These are phyloP conservation scores for Lasioglossum albipes DNA, from an alignment of 1,140 invertebrate species.

Conservation along the genomic window DNA sequence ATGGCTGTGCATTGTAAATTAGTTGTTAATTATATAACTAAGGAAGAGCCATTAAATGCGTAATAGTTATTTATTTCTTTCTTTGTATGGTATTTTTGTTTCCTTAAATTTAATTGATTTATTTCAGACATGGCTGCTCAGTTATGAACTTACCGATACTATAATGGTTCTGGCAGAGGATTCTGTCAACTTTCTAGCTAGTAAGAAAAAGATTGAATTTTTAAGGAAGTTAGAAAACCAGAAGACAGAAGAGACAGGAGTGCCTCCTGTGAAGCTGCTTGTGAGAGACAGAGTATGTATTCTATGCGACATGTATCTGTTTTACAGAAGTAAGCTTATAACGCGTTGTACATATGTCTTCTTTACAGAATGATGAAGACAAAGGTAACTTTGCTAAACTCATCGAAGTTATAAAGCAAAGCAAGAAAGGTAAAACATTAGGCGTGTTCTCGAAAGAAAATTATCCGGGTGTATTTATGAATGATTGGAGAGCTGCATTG, in stretches of 20 bases:
- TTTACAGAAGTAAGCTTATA: neutral
- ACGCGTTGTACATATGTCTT: constrained; percentile 25
- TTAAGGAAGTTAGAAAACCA: constrained; percentile 93
- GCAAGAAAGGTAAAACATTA: constrained; percentile 93
- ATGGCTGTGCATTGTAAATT: neutral
- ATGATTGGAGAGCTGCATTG: constrained; percentile 91
- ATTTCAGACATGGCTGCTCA: constrained; percentile 96
- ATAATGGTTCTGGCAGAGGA: constrained; percentile 94
- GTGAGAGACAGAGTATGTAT: constrained; percentile 91
- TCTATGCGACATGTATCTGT: constrained; percentile 22
- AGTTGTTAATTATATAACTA: constrained; percentile 12
- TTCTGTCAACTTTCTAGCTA: constrained; percentile 93
- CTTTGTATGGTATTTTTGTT: neutral
- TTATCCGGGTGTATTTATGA: constrained; percentile 95
- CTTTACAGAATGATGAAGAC: constrained; percentile 94
- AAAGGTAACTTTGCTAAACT: constrained; percentile 95
- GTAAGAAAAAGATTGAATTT: constrained; percentile 99
- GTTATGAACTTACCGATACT: constrained; percentile 97
- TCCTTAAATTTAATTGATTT: neutral
- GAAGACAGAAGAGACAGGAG: constrained; percentile 89
- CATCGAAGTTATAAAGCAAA: constrained; percentile 91
- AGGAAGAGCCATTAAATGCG: neutral
- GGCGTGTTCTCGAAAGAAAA: constrained; percentile 98
- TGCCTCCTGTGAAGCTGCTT: constrained; percentile 93
- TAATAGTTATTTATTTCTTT: neutral